Evolutionary conservation across 2,113 vertebrate genomes (phyloP), one percentile per base, ranked within the genome.

Genomic region (Orcinus orca): DNA sequence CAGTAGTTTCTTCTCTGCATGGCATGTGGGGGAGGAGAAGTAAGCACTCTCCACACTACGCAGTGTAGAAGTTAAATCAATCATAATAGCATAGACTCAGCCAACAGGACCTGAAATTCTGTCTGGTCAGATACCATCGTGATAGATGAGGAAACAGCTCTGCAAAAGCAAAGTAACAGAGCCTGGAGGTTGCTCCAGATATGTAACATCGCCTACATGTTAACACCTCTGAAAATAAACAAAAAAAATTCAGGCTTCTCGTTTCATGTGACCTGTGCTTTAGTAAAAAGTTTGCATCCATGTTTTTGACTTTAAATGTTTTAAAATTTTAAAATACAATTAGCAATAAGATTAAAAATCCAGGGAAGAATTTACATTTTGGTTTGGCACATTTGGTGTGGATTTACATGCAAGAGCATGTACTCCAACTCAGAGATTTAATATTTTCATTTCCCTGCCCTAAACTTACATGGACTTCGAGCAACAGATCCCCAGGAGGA

Each of bases 381-480:
- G 44, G 58, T 91, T 93, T 85, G 83, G n/a, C 26, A 33, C 44
- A 15, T 93, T 97, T 77, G 29, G 63, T 73, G 29, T 94, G 80
- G 87, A 86, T 97, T 93, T 96, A 47, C 38, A 23, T 55, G 41
- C 44, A 90, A 47, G 7, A 84, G 74, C 7, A 68, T 38, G 38
- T 89, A 80, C 88, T 77, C 81, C 85, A 94, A 44, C 18, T n/a
- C 87, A 95, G 17, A 50, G 63, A 62, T 95, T 97, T 98, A 67
- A 26, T 88, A 76, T 41, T 95, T 95, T 96, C 36, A 84, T 93
- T 97, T 96, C 67, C n/a, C 63, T 97, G 58, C 77, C 76, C 71
- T 81, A 88, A 60, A 82, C 80, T 60, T 70, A 83, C 6, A 88
- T 13, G 96, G 86, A 80, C 21, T 33, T 91, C 90, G 63, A 95